Base-by-base conservation (phyloP, 1,140 invertebrate genomes). In the Condylostylus longicornis region DNA sequence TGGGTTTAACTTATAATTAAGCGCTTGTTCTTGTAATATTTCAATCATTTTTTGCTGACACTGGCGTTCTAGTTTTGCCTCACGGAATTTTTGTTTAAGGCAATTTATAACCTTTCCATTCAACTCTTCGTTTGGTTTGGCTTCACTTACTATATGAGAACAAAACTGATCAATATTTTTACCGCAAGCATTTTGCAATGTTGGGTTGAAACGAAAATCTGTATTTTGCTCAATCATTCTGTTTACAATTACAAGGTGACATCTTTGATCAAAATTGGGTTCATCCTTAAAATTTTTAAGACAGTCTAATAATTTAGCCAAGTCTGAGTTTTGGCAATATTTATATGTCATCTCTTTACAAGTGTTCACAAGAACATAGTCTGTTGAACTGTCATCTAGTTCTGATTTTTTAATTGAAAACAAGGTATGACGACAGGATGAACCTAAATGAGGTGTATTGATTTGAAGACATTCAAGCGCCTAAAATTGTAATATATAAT, bases 171-270 rank as follows among this genome's bases (percentile, higher is more conserved):
- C 63, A n/a, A 75, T 75, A 50, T 89, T 87, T 42, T 63, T 50
- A 21, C 68, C 65, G 52, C 89, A 95, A 5, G 75, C 71, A 41
- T 74, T 75, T 54, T 85, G 79, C 19, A 98, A 66, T 6, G 74
- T 68, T 12, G 85, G 83, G 67, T 98, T 96, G 32, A 98, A 78
- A 45, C 91, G 72, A 50, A 86, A 87, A 64, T 98, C 91, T 30
- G 77, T 72, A 57, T 86, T 89, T 64, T 93, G 86, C 59, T 90
- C 86, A 37, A 89, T 79, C 75, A 95, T 82, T 54, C 94, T 69
- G 58, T 81, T 79, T 7, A 87, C 67, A 3, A 98, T 79, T 10
- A 96, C 71, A 34, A 75, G 65, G 50, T 83, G 77, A 58, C 95
- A 98, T 35, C 78, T 78, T 36, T 77, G 71, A 56, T 91, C 82